phyloP scores from a whole-genome alignment of 2,113 vertebrate genomes.

The Oxyruncus cristatus region DNA sequence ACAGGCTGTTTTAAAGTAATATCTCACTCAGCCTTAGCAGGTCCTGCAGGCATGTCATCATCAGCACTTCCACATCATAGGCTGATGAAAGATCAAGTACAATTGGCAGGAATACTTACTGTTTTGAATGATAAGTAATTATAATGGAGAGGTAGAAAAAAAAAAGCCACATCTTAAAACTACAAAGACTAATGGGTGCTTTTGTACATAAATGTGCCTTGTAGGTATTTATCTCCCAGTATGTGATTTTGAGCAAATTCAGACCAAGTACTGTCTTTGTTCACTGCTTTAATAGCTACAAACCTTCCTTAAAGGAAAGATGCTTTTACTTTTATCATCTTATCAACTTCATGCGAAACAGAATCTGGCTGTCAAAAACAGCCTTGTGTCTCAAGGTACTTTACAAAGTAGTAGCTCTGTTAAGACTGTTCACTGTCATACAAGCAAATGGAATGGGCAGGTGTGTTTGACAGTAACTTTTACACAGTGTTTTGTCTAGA shows the following conservation, averaged over 20 bases:
- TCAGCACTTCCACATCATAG: not conserved
- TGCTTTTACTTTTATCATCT: not conserved
- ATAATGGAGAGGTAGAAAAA: not conserved
- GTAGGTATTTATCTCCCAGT: not conserved
- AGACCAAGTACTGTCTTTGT: not conserved
- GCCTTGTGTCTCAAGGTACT: not conserved
- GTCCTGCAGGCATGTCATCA: not conserved
- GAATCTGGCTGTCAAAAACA: not conserved
- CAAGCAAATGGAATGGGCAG: not conserved
- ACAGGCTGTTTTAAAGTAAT: not conserved
- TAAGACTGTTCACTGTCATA: not conserved
- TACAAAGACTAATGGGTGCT: not conserved
- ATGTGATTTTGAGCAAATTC: constrained; percentile 2
- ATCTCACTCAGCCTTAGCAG: not conserved
- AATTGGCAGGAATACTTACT: not conserved
- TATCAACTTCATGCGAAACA: not conserved
- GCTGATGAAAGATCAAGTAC: not conserved
- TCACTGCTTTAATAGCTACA: not conserved
- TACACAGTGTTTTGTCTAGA: not conserved
- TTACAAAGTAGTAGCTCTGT: not conserved
- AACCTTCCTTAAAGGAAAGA: not conserved
- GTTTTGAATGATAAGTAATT: not conserved
- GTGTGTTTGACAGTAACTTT: constrained; percentile 17
- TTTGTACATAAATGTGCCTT: not conserved
- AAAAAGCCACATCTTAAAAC: not conserved